phyloP scores from a whole-genome alignment of 2,888 invertebrate genomes.

The Geotrupes spiniger region DNA sequence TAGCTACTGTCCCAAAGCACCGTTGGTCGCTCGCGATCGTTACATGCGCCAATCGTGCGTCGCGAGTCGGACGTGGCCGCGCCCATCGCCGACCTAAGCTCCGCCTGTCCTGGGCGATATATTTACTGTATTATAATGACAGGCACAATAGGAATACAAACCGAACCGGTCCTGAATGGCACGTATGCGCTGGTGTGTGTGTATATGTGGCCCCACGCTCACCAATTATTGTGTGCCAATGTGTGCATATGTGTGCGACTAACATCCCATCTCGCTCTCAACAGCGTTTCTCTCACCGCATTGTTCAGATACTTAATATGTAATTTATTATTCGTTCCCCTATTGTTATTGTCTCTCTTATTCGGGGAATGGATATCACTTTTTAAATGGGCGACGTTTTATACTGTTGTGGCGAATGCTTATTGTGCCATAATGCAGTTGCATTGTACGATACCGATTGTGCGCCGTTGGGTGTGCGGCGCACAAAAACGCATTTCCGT shows the following conservation, averaged over 20 bases:
- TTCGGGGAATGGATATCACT: too few relatives aligned
- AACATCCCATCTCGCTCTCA: slow-evolving; percentile 2
- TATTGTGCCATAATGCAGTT: too few relatives aligned
- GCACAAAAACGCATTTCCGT: too few relatives aligned
- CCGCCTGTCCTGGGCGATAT: slow-evolving; percentile 30
- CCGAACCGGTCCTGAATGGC: slow-evolving; percentile 47
- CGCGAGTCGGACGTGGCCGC: slow-evolving; percentile 19
- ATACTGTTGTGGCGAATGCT: too few relatives aligned
- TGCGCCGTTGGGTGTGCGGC: too few relatives aligned
- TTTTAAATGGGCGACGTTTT: too few relatives aligned
- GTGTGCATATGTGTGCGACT: slow-evolving; percentile 10
- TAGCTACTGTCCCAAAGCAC: slow-evolving; percentile 36
- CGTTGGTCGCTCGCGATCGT: slow-evolving; percentile 47
- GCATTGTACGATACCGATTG: too few relatives aligned
- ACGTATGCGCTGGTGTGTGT: slow-evolving; percentile 17
- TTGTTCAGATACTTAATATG: slow-evolving; percentile 19
- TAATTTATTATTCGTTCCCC: slow-evolving; percentile 16
- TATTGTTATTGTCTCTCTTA: too few relatives aligned
- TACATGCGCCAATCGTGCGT: slow-evolving; percentile 42
- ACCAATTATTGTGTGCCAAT: slow-evolving; percentile 4
- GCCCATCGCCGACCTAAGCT: not conserved
- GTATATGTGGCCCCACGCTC: not conserved
- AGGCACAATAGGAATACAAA: slow-evolving; percentile 45
- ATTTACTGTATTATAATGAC: slow-evolving; percentile 48
- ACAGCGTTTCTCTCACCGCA: slow-evolving; percentile 7